These are phyloP conservation scores for Donacobius atricapilla DNA, from an alignment of 2,113 vertebrate genomes.

Conservation along the genomic window DNA sequence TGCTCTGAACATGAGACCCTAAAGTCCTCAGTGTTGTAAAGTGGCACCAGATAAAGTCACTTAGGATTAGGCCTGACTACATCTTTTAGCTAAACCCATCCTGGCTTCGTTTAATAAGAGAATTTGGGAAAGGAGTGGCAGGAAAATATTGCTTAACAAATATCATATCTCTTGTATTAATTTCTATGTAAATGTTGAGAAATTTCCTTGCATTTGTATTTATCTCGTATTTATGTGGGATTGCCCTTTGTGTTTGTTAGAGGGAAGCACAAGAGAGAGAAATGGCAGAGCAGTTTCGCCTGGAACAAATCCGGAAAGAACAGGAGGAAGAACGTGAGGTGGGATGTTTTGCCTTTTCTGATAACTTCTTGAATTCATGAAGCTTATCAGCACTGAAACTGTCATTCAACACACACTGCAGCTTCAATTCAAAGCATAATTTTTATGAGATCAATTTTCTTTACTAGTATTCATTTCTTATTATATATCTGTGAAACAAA, in stretches of 20 bases:
- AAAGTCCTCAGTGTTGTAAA: not conserved
- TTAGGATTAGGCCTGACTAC: not conserved
- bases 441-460: not conserved
- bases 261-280: constrained; percentile 96
- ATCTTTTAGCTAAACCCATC: not conserved
- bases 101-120: not conserved
- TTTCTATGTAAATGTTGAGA: not conserved
- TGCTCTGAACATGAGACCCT: not conserved
- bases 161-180: not conserved
- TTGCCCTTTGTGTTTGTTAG: constrained; percentile 69
- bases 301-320: constrained; percentile 93
- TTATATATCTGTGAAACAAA: not conserved
- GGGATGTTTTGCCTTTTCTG: not conserved
- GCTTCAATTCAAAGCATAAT: not conserved
- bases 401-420: not conserved
- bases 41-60: not conserved
- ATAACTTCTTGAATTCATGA: not conserved
- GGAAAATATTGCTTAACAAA: not conserved
- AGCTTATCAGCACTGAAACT: not conserved
- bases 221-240: not conserved
- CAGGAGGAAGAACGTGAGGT: constrained; percentile 98
- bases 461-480: not conserved
- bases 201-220: not conserved
- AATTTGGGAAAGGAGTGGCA: not conserved
- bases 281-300: constrained; percentile 93